A percentile compares a stretch with the other conserved stretches of the same genome.
Evolutionary conservation across 2,888 invertebrate species (phyloP).

Genomic region (Caenorhabditis auriculariae): DNA sequence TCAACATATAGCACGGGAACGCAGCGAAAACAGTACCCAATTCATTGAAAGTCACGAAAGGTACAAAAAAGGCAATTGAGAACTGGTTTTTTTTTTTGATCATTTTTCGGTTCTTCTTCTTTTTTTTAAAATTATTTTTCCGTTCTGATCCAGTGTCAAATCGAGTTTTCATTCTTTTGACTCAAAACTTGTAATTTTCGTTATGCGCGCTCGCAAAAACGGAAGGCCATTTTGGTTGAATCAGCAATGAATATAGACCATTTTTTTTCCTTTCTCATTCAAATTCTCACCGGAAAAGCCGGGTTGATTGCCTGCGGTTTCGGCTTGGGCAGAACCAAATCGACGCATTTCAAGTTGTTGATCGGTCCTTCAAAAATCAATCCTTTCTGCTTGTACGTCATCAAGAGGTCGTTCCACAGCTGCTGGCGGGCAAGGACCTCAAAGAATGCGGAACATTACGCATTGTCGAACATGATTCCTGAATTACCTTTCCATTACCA

Average conservation of each 20-base stretch:
- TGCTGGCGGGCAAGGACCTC: constrained; percentile 89
- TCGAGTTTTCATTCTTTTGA: too few species aligned
- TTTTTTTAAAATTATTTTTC: too few species aligned
- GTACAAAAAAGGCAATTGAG: too few species aligned
- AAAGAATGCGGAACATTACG: not conserved
- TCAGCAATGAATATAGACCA: not conserved
- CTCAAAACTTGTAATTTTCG: too few species aligned
- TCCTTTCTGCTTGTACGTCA: constrained; percentile 40
- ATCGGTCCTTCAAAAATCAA: constrained; percentile 89
- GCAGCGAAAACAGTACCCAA: too few species aligned
- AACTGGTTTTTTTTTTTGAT: too few species aligned
- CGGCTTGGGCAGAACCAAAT: constrained; percentile 88
- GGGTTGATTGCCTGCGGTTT: constrained; percentile 22
- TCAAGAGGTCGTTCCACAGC: constrained; percentile 91
- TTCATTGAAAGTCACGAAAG: too few species aligned
- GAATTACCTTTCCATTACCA: constrained; percentile 83
- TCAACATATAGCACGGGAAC: too few species aligned
- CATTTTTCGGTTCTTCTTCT: constrained; percentile 5
- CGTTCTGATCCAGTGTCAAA: too few species aligned
- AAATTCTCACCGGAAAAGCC: constrained; percentile 8
- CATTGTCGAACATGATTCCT: not conserved
- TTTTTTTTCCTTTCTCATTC: not conserved
- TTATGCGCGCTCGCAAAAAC: too few species aligned
- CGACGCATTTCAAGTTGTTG: constrained; percentile 91
- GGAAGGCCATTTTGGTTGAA: not conserved